Base-by-base conservation (phyloP, 2,113 vertebrate genomes). In the Dipodomys merriami region DNA sequence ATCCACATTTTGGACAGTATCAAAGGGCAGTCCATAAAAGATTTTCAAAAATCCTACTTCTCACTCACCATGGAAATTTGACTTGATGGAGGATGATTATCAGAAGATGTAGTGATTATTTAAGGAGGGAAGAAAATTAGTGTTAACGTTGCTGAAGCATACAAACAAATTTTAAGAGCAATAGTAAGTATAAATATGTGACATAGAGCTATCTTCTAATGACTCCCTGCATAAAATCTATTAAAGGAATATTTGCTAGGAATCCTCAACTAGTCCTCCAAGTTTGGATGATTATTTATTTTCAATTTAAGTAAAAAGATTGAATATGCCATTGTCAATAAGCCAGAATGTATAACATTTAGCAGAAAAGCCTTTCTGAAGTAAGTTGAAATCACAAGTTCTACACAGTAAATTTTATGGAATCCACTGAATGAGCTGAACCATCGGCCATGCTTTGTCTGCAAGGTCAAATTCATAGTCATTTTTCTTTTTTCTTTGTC, bases 401-500 rank as follows among this genome's bases (percentile, higher is more conserved):
- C 57, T 77, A 16, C 2, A 33, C 7, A n/a, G 29, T 0, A 83
- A 80, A 84, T 68, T 44, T 13, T 68, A 15, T 2, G 49, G 23
- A 91, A 33, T 64, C 16, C 68, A 27, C 11, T 7, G 18, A 69
- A 44, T 35, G 5, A 27, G 15, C 23, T 83, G 16, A 73, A 83
- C 74, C 76, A 1, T 69, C n/a, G 68, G 64, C 71, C 27, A 23
- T 86, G 2, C 93, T 90, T 69, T 93, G 2, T 35, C 2, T 93
- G 13, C 12, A 18, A 68, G 5, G 7, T 68, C 23, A 86, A 57
- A 29, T 77, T 20, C 80, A 29, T 2, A 77, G 11, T 62, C n/a
- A 91, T 22, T 86, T 97, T 77, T 3, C 65, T 93, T 85, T 86
- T 97, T 77, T 3, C 65, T 93, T 85, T 39, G 35, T 39, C 35